These are phyloP conservation scores for Tychaedon coryphoeus DNA, from an alignment of 2,113 vertebrate genomes.

Conservation along the genomic window DNA sequence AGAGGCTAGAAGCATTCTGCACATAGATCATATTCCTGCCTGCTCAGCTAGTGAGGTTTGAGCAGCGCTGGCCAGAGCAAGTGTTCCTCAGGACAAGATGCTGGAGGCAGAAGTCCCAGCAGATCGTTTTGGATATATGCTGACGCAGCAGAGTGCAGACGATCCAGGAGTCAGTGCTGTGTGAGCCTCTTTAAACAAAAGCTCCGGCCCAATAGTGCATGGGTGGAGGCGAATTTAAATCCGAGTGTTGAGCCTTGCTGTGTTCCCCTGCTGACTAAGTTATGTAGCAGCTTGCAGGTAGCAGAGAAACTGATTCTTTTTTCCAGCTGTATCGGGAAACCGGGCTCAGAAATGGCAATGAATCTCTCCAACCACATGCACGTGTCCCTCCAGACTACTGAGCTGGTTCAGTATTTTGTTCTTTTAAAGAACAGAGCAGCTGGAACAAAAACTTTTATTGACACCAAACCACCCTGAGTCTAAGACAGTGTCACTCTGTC, in stretches of 20 bases:
- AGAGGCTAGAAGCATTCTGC: not conserved
- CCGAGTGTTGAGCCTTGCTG: not conserved
- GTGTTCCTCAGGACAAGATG: not conserved
- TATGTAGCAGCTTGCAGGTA: constrained; percentile 5
- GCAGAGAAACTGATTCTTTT: not conserved
- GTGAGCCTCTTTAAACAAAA: not conserved
- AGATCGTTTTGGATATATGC: not conserved
- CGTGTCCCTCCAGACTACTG: not conserved
- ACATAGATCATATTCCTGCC: not conserved
- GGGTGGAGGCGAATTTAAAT: not conserved
- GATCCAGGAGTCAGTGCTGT: not conserved
- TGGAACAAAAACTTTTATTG: not conserved
- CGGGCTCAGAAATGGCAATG: not conserved
- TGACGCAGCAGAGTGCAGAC: not conserved
- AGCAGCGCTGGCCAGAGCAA: not conserved
- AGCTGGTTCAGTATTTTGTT: not conserved
- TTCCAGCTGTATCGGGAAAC: not conserved
- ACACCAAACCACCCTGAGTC: not conserved
- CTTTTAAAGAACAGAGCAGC: not conserved
- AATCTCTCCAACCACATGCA: not conserved
- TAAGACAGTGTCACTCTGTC: not conserved
- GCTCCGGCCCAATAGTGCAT: not conserved
- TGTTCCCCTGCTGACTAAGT: not conserved
- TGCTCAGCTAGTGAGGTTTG: not conserved
- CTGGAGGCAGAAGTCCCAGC: not conserved